Percentiles rank a stretch among this genome's conserved stretches.
Evolutionary conservation across 2,797 vertebrate genomes (phyloP).

Genomic region (Lates japonicus): DNA sequence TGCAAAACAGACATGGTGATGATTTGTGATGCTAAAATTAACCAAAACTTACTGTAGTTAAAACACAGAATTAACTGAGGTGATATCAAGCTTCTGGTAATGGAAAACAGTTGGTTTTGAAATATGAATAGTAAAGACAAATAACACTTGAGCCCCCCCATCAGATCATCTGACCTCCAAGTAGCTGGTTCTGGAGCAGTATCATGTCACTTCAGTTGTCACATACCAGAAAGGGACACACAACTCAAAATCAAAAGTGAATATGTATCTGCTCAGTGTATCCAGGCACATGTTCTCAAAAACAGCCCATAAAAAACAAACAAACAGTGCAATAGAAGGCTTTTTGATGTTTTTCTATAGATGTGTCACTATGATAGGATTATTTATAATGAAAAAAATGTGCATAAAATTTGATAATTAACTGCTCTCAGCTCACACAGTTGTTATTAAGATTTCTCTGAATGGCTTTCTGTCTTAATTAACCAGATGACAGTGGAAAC

Average conservation of each 20-base stretch:
- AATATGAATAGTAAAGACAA: constrained; percentile 41
- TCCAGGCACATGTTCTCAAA: constrained; percentile 26
- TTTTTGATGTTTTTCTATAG: not conserved
- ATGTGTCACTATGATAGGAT: not conserved
- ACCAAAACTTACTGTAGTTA: not conserved
- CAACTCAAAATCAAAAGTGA: constrained; percentile 27
- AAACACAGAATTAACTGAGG: not conserved
- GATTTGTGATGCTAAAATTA: not conserved
- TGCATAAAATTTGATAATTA: not conserved
- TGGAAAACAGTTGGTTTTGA: constrained; percentile 32
- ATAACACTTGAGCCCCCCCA: constrained; percentile 37
- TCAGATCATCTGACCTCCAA: constrained; percentile 40
- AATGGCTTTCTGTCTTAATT: not conserved
- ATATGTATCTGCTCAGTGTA: constrained; percentile 22
- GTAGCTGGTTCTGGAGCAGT: constrained; percentile 38
- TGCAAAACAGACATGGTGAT: not conserved
- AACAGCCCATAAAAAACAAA: constrained; percentile 24
- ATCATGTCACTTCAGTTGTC: constrained; percentile 55
- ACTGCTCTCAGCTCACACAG: not conserved
- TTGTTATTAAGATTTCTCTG: not conserved
- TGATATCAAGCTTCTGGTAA: constrained; percentile 14
- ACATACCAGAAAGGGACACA: constrained; percentile 27
- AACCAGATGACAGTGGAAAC: not conserved
- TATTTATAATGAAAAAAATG: not conserved
- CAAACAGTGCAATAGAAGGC: not conserved